Evolutionary conservation across 2,113 vertebrate genomes (phyloP).

Genomic region (Thryonomys swinderianus): DNA sequence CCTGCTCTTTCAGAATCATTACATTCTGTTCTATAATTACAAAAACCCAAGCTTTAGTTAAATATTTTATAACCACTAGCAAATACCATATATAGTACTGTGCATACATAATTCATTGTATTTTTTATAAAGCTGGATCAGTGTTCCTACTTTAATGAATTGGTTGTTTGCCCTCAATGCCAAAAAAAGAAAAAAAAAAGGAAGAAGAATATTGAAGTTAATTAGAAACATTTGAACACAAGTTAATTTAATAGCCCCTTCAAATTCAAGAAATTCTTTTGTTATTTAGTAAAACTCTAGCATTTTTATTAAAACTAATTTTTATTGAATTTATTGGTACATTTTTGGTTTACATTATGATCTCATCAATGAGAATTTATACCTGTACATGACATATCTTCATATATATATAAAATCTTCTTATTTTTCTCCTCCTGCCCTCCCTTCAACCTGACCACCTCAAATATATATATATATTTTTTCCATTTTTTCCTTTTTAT

Average conservation of each 20-base stretch:
- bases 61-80: neutral
- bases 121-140: neutral
- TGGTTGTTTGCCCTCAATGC: neutral
- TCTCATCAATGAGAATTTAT: too few relatives aligned
- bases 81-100: neutral
- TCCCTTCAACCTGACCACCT: too few relatives aligned
- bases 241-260: neutral
- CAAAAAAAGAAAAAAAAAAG: neutral
- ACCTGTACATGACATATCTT: too few relatives aligned
- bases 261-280: neutral
- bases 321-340: neutral
- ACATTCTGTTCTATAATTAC: slow-evolving; percentile 2
- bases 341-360: too few relatives aligned
- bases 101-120: neutral
- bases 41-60: slow-evolving; percentile 22
- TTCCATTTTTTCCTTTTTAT: too few relatives aligned
- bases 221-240: slow-evolving; percentile 8
- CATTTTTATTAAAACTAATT: neutral
- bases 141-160: neutral
- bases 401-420: too few relatives aligned
- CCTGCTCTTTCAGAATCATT: slow-evolving; percentile 13
- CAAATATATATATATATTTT: too few relatives aligned
- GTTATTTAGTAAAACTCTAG: neutral
- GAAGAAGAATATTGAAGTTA: neutral
- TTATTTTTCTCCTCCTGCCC: too few relatives aligned